These are phyloP conservation scores for Pteropus rufus DNA, from an alignment of 2,797 vertebrate species.

Conservation along the genomic window DNA sequence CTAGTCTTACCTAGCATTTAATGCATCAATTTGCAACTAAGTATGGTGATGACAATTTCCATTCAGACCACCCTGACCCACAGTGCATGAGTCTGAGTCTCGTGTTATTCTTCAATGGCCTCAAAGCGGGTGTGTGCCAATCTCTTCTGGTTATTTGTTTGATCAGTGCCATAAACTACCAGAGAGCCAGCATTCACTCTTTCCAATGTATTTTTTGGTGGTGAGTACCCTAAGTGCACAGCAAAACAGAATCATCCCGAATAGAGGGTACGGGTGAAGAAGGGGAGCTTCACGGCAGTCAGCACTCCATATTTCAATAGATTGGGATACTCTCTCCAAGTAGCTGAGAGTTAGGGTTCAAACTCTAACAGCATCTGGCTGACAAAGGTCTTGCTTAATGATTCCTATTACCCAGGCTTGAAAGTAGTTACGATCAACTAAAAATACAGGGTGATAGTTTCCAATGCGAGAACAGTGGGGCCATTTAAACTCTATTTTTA, in stretches of 20 bases:
- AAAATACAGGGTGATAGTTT: conserved; percentile 29
- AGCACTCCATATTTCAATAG: background rate
- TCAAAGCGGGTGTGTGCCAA: background rate
- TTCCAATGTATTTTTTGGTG: background rate
- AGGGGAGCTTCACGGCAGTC: background rate
- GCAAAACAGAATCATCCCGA: conserved; percentile 9
- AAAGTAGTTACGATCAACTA: background rate
- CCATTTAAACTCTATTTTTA: conserved; percentile 40
- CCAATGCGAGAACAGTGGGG: background rate
- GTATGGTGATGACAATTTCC: conserved; percentile 14
- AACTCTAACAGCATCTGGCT: background rate
- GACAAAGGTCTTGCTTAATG: background rate
- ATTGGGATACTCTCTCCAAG: conserved; percentile 10
- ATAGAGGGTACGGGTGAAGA: background rate
- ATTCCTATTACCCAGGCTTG: background rate
- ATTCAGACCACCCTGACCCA: background rate
- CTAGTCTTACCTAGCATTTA: conserved; percentile 40
- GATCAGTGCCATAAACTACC: background rate
- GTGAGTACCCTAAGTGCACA: background rate
- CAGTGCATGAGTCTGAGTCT: background rate
- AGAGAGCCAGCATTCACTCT: background rate
- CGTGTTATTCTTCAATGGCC: background rate
- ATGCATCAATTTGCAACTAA: conserved; percentile 23
- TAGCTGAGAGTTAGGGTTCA: background rate
- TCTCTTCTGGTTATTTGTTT: background rate